Conservation (phyloP, 2,797 vertebrate species). For the Poeciliopsis presidionis region DNA sequence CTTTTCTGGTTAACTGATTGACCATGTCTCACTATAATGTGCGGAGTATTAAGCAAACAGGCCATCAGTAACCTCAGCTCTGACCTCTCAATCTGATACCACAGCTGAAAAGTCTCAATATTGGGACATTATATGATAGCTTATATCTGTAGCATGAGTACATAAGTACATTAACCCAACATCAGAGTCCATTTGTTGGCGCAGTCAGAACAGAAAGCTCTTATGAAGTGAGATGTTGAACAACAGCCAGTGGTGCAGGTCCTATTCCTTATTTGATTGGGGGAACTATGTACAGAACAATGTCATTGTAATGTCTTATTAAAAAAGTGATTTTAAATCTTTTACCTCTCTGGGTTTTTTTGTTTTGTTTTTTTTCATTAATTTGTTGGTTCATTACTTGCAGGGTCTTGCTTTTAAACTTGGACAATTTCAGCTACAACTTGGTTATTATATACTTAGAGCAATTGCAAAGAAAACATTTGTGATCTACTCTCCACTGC, state of each 20-base stretch:
- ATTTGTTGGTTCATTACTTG: neutral
- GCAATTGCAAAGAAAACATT: neutral
- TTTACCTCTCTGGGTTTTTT: constrained; percentile 59
- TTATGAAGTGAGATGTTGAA: constrained; percentile 61
- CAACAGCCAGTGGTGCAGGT: constrained; percentile 71
- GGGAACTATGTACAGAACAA: constrained; percentile 84
- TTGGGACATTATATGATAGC: constrained; percentile 79
- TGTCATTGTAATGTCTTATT: constrained; percentile 88
- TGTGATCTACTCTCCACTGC: neutral
- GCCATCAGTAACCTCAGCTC: constrained; percentile 74
- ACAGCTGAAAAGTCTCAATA: constrained; percentile 75
- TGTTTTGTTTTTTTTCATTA: constrained; percentile 43
- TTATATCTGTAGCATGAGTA: constrained; percentile 84
- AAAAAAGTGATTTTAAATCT: constrained; percentile 85
- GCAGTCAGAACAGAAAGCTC: constrained; percentile 70
- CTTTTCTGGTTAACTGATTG: constrained; percentile 69
- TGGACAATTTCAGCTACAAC: neutral
- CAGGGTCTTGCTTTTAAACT: neutral
- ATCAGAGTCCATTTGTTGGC: constrained; percentile 71
- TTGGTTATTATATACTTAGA: neutral
- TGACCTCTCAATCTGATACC: constrained; percentile 70
- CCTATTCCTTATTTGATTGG: constrained; percentile 80
- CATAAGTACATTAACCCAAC: constrained; percentile 75
- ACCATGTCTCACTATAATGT: constrained; percentile 75
- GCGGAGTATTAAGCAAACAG: constrained; percentile 71